These are phyloP conservation scores for Strigops habroptila DNA, from an alignment of 2,113 vertebrate genomes.

Conservation along the genomic window DNA sequence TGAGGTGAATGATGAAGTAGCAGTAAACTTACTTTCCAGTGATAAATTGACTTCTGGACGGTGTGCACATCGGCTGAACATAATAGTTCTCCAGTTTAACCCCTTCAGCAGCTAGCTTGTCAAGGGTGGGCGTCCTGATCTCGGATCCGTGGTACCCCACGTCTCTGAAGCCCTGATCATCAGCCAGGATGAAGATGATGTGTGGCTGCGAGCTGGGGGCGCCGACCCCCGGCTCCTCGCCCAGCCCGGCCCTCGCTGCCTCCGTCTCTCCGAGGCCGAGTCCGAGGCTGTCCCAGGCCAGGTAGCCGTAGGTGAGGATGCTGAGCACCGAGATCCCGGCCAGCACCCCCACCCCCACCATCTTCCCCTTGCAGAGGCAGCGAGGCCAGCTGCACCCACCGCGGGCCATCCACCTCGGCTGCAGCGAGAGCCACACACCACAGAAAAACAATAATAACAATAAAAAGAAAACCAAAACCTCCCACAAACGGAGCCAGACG, in stretches of 20 bases:
- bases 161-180: constrained; percentile 95
- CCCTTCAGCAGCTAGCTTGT: constrained; percentile 88
- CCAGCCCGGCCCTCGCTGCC: background rate
- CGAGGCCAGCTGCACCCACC: background rate
- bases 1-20: background rate
- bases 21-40: constrained; percentile 88
- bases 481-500: background rate
- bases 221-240: constrained; percentile 39
- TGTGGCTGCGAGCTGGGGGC: constrained; percentile 79
- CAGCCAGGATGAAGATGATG: constrained; percentile 93
- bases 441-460: background rate
- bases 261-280: constrained; percentile 15
- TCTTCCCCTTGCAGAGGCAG: constrained; percentile 57
- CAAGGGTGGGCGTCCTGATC: constrained; percentile 92
- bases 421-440: background rate
- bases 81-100: constrained; percentile 99
- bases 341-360: constrained; percentile 74
- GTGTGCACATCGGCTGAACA: constrained; percentile 96
- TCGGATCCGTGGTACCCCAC: constrained; percentile 97
- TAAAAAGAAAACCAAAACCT: background rate
- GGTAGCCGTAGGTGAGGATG: constrained; percentile 76
- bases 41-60: constrained; percentile 94
- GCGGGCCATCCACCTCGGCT: constrained; percentile 54
- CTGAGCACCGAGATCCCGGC: constrained; percentile 78
- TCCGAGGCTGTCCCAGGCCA: constrained; percentile 76